phyloP scores from a whole-genome alignment of 2,113 vertebrate species.

The Cichladusa arquata region DNA sequence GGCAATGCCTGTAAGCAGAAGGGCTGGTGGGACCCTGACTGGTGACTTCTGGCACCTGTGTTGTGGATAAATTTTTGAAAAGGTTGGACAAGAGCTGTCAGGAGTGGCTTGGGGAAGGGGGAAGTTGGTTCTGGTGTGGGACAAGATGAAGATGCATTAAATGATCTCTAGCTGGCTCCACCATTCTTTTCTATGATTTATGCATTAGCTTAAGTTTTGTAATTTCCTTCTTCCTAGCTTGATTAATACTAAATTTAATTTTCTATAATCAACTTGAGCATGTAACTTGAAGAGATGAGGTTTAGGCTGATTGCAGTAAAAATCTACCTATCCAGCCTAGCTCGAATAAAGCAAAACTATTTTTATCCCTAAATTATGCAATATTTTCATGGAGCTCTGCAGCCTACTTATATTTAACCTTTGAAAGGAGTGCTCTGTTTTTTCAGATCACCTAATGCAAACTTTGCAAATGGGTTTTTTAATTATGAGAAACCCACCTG shows the following conservation, averaged over 20 bases:
- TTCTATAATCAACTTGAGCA: constrained; percentile 60
- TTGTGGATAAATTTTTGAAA: background rate
- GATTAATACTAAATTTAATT: constrained; percentile 66
- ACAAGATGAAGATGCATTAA: background rate
- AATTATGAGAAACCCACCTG: constrained; percentile 48
- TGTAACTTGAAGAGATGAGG: constrained; percentile 14
- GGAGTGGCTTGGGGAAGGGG: background rate
- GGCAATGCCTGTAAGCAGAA: background rate
- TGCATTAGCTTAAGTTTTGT: constrained; percentile 32
- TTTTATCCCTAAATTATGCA: constrained; percentile 60
- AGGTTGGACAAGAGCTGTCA: background rate
- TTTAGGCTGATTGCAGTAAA: constrained; percentile 55
- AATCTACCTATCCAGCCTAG: constrained; percentile 23
- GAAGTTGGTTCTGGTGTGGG: background rate
- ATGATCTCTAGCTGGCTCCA: background rate
- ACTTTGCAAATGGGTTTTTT: constrained; percentile 50
- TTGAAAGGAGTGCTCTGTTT: constrained; percentile 22
- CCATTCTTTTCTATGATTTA: constrained; percentile 35
- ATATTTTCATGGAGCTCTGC: constrained; percentile 51
- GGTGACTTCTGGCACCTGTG: background rate
- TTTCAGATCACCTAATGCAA: constrained; percentile 46
- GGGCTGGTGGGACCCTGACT: background rate
- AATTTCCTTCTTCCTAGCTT: constrained; percentile 43
- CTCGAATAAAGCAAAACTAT: constrained; percentile 43
- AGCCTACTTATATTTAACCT: constrained; percentile 57